A percentile compares a stretch with the other conserved stretches of the same genome.
Conservation (phyloP, 2,797 vertebrate species). For the Leptoclinus maculatus region DNA sequence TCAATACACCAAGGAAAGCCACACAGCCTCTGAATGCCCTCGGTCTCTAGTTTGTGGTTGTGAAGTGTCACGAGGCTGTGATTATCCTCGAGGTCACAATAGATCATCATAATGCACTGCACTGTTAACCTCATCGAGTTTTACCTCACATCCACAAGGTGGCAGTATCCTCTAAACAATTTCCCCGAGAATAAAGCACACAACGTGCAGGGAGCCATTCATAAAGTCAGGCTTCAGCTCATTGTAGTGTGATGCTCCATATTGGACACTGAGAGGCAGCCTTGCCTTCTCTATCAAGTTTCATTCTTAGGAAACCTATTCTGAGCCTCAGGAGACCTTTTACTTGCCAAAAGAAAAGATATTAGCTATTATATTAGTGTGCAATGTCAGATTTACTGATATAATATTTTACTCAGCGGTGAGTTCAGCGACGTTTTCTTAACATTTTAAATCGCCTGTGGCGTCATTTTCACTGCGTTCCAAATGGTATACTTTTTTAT, state of each 20-base stretch:
- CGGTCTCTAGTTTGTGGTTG: not conserved
- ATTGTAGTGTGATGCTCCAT: conserved; percentile 43
- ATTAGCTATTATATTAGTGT: not conserved
- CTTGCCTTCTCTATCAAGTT: conserved; percentile 25
- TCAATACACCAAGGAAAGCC: not conserved
- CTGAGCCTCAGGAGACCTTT: conserved; percentile 25
- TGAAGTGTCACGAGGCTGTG: not conserved
- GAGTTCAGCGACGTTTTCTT: not conserved
- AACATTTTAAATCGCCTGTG: not conserved
- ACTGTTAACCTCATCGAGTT: not conserved
- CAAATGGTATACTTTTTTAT: no score
- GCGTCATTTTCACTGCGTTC: not conserved
- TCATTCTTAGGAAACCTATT: conserved; percentile 52
- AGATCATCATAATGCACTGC: not conserved
- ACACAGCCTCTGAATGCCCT: not conserved
- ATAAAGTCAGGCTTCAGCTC: not conserved
- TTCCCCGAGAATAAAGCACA: not conserved
- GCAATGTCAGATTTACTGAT: not conserved
- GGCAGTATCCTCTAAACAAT: not conserved
- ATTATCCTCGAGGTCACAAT: not conserved
- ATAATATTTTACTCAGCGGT: not conserved
- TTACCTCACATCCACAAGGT: not conserved
- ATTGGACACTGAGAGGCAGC: conserved; percentile 64
- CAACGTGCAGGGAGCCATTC: not conserved
- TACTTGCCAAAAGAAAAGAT: not conserved